Percentiles rank a stretch among this genome's conserved stretches.
phyloP scores from a whole-genome alignment of 1,140 invertebrate species.

The Heliconius melpomene region DNA sequence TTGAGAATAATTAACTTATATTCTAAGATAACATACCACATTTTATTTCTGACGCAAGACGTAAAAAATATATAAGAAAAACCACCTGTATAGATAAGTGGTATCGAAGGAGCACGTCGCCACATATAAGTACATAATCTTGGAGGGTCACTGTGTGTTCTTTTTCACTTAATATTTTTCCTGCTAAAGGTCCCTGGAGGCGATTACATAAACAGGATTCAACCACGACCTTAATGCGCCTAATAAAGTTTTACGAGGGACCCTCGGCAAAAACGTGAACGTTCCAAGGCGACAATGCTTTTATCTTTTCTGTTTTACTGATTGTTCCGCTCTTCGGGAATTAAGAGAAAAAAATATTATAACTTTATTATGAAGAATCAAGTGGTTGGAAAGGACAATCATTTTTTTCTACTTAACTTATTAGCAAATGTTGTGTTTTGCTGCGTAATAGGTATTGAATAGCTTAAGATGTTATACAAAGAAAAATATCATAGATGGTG shows the following conservation, averaged over 20 bases:
- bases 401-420: not conserved
- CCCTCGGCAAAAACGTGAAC: constrained; percentile 76
- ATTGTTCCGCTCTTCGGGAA: constrained; percentile 72
- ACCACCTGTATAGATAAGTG: constrained; percentile 7
- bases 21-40: not conserved
- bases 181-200: constrained; percentile 72
- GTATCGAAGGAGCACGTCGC: constrained; percentile 24
- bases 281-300: constrained; percentile 77
- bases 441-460: not conserved
- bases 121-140: constrained; percentile 26
- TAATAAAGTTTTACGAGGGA: constrained; percentile 80
- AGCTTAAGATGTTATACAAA: not conserved
- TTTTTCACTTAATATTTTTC: constrained; percentile 77
- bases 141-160: constrained; percentile 33
- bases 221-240: constrained; percentile 79
- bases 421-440: constrained; percentile 1
- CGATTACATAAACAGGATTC: constrained; percentile 81
- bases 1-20: not conserved
- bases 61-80: constrained; percentile 8
- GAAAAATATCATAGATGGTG: not conserved
- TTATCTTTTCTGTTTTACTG: constrained; percentile 78
- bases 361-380: constrained; percentile 39
- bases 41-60: not conserved
- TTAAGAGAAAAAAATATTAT: constrained; percentile 56
- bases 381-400: not conserved